Evolutionary conservation across 2,113 vertebrate species (phyloP).

Genomic region (Thunnus thynnus): DNA sequence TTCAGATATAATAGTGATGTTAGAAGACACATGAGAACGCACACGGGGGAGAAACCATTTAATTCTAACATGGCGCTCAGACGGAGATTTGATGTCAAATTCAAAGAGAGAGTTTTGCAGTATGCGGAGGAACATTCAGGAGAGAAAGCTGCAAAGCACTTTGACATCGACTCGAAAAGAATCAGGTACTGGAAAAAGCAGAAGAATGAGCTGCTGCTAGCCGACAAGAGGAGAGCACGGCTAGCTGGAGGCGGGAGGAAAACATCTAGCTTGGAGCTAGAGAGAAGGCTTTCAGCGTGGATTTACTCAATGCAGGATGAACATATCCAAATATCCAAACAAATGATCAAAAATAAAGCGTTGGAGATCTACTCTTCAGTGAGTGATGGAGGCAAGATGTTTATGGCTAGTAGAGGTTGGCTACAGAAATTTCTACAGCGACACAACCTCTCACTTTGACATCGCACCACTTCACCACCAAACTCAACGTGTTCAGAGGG

Average conservation of each 20-base stretch:
- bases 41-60: too few relatives aligned
- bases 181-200: not conserved
- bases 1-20: too few relatives aligned
- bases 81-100: too few relatives aligned
- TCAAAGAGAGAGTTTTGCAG: too few relatives aligned
- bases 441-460: not conserved
- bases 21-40: too few relatives aligned
- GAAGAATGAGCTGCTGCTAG: not conserved
- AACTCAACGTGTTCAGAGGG: too few relatives aligned
- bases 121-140: too few relatives aligned
- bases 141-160: not conserved
- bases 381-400: not conserved
- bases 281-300: not conserved
- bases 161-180: not conserved
- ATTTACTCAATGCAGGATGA: not conserved
- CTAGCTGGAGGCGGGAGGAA: not conserved
- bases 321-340: rapidly evolving
- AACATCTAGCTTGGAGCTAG: not conserved
- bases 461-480: not conserved
- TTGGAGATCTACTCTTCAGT: not conserved
- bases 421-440: not conserved
- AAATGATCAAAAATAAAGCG: not conserved
- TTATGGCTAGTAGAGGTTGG: not conserved
- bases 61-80: too few relatives aligned
- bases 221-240: not conserved